Conservation (phyloP, 2,888 invertebrate species). For the Eupithecia pulchellata region DNA sequence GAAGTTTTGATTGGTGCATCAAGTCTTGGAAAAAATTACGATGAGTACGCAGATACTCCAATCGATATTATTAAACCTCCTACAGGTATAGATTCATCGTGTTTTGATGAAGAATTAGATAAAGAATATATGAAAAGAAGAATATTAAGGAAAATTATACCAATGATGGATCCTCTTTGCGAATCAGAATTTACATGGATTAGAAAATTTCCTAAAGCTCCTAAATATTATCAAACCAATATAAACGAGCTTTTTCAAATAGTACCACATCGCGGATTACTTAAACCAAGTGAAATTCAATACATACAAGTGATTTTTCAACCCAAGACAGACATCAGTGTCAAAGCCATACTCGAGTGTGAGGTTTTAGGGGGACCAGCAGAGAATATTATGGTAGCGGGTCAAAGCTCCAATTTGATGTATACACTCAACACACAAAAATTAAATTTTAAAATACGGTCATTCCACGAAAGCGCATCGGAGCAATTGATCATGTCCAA, state of each 20-base stretch:
- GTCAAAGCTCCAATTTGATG: constrained; percentile 79
- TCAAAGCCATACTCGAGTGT: constrained; percentile 79
- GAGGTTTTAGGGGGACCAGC: constrained; percentile 85
- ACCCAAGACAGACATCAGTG: constrained; percentile 71
- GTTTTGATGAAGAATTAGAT: constrained; percentile 46
- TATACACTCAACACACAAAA: constrained; percentile 77
- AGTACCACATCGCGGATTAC: constrained; percentile 76
- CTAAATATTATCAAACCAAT: constrained; percentile 48
- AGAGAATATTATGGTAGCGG: constrained; percentile 78
- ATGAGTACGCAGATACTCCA: constrained; percentile 35
- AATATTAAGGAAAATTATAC: constrained; percentile 61
- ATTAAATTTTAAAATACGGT: constrained; percentile 76
- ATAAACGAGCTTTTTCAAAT: constrained; percentile 75
- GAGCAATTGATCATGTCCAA: constrained; percentile 77
- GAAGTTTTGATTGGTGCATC: constrained; percentile 46
- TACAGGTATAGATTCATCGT: constrained; percentile 35
- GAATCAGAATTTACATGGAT: constrained; percentile 66
- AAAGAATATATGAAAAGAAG: constrained; percentile 49
- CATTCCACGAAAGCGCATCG: constrained; percentile 71
- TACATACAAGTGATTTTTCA: constrained; percentile 78
- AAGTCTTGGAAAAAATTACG: constrained; percentile 44
- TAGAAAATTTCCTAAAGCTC: constrained; percentile 61
- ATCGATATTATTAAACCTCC: constrained; percentile 31
- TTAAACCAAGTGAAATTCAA: constrained; percentile 82
- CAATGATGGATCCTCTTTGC: constrained; percentile 65